Evolutionary conservation across 2,113 vertebrate species (phyloP).

Genomic region (Zootoca vivipara): DNA sequence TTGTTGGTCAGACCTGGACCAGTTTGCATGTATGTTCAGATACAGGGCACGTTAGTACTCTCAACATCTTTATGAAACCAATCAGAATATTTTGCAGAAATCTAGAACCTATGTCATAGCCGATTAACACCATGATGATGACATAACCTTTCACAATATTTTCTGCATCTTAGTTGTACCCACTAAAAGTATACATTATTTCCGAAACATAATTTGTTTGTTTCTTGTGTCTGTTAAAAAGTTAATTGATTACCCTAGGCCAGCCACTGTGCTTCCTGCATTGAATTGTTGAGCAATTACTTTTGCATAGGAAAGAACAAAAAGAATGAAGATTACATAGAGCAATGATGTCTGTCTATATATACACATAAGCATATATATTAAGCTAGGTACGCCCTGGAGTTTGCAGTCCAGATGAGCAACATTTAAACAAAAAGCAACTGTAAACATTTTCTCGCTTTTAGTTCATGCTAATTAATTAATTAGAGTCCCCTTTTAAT

Average conservation of each 20-base stretch:
- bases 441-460: neutral
- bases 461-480: neutral
- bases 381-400: no score
- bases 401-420: neutral
- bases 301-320: no score
- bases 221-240: no score
- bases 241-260: no score
- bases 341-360: no score
- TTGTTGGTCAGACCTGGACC: no score
- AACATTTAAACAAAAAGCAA: neutral
- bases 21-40: neutral
- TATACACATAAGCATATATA: no score
- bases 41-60: neutral
- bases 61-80: neutral
- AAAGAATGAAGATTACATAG: no score
- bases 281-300: no score
- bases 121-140: no score
- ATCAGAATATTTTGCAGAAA: neutral
- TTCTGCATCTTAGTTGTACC: neutral
- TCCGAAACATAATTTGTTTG: no score
- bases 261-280: no score
- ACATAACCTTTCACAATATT: neutral
- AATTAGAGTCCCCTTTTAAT: neutral
- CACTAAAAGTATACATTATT: neutral
- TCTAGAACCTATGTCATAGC: neutral